A percentile compares a stretch with the other conserved stretches of the same genome.
These are phyloP conservation scores for Lutjanus campechanus DNA, from an alignment of 2,797 vertebrate species.

Conservation along the genomic window DNA sequence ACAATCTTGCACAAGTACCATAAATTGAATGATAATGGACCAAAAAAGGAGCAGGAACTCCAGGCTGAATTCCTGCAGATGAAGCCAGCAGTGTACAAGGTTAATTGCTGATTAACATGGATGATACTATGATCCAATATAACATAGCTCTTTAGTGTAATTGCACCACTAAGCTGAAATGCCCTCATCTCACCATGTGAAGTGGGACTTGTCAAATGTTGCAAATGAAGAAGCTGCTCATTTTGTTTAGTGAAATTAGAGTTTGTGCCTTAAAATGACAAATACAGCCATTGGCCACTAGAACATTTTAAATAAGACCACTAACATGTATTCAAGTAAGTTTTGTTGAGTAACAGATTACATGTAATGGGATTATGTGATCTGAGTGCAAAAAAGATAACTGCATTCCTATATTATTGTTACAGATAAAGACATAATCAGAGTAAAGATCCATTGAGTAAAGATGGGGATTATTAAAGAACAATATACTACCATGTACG, in stretches of 20 bases:
- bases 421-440: no score
- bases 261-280: background rate
- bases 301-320: conserved; percentile 9
- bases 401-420: no score
- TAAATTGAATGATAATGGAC: background rate
- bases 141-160: conserved; percentile 6
- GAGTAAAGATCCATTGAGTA: no score
- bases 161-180: conserved; percentile 11
- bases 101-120: conserved; percentile 23
- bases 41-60: background rate
- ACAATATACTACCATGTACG: no score
- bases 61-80: background rate
- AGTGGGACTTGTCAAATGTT: conserved; percentile 5
- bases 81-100: conserved; percentile 6
- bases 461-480: no score
- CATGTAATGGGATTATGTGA: no score
- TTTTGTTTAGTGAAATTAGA: conserved; percentile 16
- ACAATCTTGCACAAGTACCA: background rate
- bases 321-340: background rate
- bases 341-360: no score
- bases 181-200: conserved; percentile 16
- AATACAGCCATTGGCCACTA: background rate
- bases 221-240: conserved; percentile 4
- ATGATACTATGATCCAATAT: conserved; percentile 15
- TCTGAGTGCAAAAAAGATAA: no score